Conservation (phyloP, 2,888 invertebrate genomes). For the Erynnis tages region DNA sequence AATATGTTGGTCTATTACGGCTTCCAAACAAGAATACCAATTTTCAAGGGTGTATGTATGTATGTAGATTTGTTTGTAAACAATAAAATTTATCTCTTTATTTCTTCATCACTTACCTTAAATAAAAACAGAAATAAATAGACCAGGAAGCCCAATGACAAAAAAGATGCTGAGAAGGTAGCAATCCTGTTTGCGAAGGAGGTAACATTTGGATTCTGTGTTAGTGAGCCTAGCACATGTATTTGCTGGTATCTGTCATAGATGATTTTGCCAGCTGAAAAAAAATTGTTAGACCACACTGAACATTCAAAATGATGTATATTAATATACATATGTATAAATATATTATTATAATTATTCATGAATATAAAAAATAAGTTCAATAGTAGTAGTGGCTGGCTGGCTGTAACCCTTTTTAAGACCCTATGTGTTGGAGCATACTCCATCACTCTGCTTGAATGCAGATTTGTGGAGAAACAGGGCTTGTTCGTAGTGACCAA, state of each 20-base stretch:
- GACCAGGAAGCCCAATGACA: constrained; percentile 84
- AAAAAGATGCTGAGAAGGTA: constrained; percentile 65
- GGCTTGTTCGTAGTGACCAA: too few species aligned
- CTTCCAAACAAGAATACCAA: too few species aligned
- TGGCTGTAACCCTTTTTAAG: too few species aligned
- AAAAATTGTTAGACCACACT: constrained; percentile 43
- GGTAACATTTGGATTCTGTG: constrained; percentile 73
- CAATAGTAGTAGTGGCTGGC: too few species aligned
- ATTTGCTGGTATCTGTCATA: constrained; percentile 85
- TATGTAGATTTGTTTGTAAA: too few species aligned
- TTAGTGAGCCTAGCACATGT: constrained; percentile 73
- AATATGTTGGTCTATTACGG: too few species aligned
- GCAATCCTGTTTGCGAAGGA: constrained; percentile 71
- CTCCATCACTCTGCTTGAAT: too few species aligned
- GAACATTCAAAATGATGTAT: constrained; percentile 2
- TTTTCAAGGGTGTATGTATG: too few species aligned
- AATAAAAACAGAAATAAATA: constrained; percentile 69
- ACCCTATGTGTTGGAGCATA: too few species aligned
- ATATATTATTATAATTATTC: too few species aligned
- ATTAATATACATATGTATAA: neutral
- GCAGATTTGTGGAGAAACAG: too few species aligned
- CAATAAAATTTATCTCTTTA: neutral
- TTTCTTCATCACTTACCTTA: constrained; percentile 58
- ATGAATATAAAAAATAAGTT: neutral
- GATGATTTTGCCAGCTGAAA: constrained; percentile 82